Evolutionary conservation across 2,113 vertebrate species (phyloP).

Genomic region (Pterocles orientalis): DNA sequence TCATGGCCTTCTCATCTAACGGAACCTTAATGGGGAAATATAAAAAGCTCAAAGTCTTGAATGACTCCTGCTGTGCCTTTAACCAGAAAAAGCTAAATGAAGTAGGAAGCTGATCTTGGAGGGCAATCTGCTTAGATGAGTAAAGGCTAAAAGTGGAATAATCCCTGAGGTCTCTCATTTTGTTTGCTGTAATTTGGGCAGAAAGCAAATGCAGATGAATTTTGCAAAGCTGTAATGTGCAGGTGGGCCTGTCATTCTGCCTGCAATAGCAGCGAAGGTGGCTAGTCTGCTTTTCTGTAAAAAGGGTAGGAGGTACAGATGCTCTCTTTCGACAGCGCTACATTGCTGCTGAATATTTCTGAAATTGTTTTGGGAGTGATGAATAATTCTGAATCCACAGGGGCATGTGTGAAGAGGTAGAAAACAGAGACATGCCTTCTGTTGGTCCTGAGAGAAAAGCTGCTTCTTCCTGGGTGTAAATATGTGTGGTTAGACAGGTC

Average conservation of each 20-base stretch:
- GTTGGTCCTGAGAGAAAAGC: neutral
- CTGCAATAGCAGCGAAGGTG: neutral
- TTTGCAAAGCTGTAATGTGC: neutral
- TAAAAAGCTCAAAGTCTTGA: neutral
- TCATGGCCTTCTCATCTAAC: neutral
- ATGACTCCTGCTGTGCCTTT: constrained; percentile 25
- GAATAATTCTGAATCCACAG: neutral
- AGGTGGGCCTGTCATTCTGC: neutral
- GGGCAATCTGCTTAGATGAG: constrained; percentile 60
- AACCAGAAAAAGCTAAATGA: constrained; percentile 48
- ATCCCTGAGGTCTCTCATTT: constrained; percentile 44
- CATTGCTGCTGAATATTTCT: neutral
- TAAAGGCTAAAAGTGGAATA: constrained; percentile 64
- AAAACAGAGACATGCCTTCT: neutral
- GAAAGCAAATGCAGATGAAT: constrained; percentile 6
- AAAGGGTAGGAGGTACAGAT: neutral
- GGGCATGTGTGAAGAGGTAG: neutral
- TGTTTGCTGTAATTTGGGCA: constrained; percentile 32
- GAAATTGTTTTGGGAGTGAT: neutral
- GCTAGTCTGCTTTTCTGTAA: neutral
- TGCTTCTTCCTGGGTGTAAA: neutral
- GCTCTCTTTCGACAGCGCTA: neutral
- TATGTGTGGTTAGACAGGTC: neutral
- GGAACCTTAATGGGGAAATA: neutral
- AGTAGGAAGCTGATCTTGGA: constrained; percentile 51